phyloP scores from a whole-genome alignment of 1,140 invertebrate genomes.

The Metaphire vulgaris region DNA sequence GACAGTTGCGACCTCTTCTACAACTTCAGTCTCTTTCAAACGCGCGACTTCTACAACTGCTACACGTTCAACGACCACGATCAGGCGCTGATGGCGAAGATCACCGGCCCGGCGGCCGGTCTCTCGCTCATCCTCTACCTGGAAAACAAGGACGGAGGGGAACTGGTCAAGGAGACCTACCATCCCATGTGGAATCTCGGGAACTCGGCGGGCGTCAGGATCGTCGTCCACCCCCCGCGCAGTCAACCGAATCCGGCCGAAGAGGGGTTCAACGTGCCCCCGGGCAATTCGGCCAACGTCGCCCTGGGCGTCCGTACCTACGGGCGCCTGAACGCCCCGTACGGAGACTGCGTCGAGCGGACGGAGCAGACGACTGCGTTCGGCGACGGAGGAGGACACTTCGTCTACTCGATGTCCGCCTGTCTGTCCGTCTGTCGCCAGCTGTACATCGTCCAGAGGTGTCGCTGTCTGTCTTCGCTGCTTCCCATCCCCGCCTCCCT shows the following conservation, averaged over 20 bases:
- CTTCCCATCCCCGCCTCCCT: not conserved
- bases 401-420: not conserved
- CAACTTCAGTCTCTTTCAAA: conserved; percentile 6
- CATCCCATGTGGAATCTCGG: not conserved
- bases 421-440: conserved; percentile 5
- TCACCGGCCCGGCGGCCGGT: conserved; percentile 5
- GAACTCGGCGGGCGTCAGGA: not conserved
- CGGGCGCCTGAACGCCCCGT: not conserved
- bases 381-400: not conserved
- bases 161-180: not conserved
- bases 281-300: conserved; percentile 7
- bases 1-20: not conserved
- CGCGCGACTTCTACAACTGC: conserved; percentile 12
- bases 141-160: not conserved
- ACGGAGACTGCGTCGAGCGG: conserved; percentile 3
- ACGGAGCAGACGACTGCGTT: not conserved
- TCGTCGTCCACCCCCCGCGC: not conserved
- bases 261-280: conserved; percentile 7
- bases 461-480: conserved; percentile 1
- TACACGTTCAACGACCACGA: conserved; percentile 4
- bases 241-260: conserved; percentile 3
- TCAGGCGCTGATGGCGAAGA: not conserved
- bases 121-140: conserved; percentile 10
- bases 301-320: not conserved
- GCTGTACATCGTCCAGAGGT: conserved; percentile 3